These are phyloP conservation scores for Rhea pennata DNA, from an alignment of 2,113 vertebrate species.

Conservation along the genomic window DNA sequence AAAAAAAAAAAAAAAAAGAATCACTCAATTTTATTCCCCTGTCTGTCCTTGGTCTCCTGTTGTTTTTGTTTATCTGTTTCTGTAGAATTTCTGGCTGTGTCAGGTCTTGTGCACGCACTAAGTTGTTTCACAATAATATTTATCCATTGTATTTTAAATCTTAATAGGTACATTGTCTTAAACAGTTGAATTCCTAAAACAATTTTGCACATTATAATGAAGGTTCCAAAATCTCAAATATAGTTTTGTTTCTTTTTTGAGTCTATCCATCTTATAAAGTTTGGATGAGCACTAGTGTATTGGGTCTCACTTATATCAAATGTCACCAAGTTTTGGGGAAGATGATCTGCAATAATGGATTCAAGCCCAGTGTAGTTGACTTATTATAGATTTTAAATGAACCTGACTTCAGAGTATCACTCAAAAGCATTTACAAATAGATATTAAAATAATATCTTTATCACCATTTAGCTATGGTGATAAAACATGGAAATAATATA, in stretches of 20 bases:
- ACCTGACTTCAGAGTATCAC: background rate
- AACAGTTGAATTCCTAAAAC: background rate
- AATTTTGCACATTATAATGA: background rate
- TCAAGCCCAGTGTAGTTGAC: background rate
- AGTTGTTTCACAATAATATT: background rate
- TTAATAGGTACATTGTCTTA: background rate
- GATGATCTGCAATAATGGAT: background rate
- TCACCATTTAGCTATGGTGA: background rate
- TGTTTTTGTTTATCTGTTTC: background rate
- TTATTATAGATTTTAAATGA: background rate
- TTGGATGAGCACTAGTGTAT: background rate
- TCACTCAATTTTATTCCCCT: background rate
- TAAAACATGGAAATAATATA: background rate
- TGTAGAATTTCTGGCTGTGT: background rate
- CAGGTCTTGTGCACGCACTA: background rate
- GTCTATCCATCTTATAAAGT: background rate
- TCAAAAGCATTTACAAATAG: background rate
- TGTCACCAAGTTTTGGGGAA: background rate
- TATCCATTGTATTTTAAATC: background rate
- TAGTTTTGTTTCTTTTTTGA: background rate
- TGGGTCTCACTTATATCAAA: background rate
- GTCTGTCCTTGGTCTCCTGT: background rate
- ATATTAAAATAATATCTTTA: background rate
- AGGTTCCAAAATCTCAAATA: background rate
- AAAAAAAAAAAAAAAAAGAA: background rate